Base-by-base conservation (phyloP, 1,140 invertebrate genomes). In the Ptiloglossa arizonensis region DNA sequence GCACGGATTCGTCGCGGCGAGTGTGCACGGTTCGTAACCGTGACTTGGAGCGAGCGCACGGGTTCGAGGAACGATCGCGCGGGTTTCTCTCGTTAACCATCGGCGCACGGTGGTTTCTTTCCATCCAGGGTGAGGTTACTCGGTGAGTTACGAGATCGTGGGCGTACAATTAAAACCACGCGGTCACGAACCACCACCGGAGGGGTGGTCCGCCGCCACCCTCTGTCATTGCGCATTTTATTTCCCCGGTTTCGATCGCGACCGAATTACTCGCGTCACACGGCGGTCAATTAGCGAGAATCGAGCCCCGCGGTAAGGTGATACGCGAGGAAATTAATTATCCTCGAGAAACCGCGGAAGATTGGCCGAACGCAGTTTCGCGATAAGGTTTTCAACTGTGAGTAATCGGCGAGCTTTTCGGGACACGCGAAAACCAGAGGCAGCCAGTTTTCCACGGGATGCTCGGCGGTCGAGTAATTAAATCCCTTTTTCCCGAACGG, bases 391-490 rank as follows among this genome's bases (percentile, higher is more conserved):
- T 41, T 11, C 41, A 41, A 1, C 41, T 41, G 41, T 41, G 41
- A 41, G 11, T 41, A 41, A 41, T 41, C 41, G 35, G n/a, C 27
- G 29, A n/a, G 11, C n/a, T n/a, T 17, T 22, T 17, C n/a, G 27
- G 54, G 22, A 2, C 3, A 5, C 5, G 35, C n/a, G 19, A 27
- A 8, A 72, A 35, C 41, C 11, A 19, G 17, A 22, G 24, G n/a
- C 11, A 15, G 17, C 32, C 48, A 46, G 50, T 24, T 35, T 5
- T 41, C 19, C 13, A 19, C 50, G 60, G 38, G 56, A 48, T 13
- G 38, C 32, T 79, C 41, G n/a, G 46, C 32, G 54, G 44, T 50
- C 77, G 71, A 73, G 71, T 75, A 79, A 79, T 79, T 79, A 79
- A 79, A 79, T 79, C 77, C 54, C 62, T 79, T 73, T 75, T 79